Percentiles rank a stretch among this genome's conserved stretches.
These are phyloP conservation scores for Aspidiotus rigidus DNA, from an alignment of 2,888 invertebrate genomes.

Conservation along the genomic window DNA sequence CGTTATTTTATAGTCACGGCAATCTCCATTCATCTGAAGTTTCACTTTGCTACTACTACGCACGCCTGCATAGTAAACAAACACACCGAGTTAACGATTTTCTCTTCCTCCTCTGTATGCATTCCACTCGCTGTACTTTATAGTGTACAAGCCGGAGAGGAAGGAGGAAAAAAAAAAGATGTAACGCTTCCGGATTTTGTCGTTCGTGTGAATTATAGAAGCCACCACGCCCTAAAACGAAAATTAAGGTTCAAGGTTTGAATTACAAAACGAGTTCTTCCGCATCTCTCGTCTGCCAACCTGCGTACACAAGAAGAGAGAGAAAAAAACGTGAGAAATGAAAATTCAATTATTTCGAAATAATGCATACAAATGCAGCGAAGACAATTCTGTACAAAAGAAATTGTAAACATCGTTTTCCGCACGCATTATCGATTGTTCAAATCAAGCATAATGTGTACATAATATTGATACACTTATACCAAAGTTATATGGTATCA, in stretches of 20 bases:
- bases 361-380: not conserved
- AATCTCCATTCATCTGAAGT: slow-evolving; percentile 2
- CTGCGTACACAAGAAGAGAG: not conserved
- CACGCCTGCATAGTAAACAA: slow-evolving; percentile 4
- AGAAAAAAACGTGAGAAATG: not conserved
- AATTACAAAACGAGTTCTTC: slow-evolving; percentile 7
- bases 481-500: too few species aligned
- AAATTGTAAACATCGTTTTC: too few species aligned
- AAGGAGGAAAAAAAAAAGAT: slow-evolving; percentile 8
- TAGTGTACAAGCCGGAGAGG: not conserved
- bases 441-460: too few species aligned
- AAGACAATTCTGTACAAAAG: too few species aligned
- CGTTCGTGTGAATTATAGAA: slow-evolving; percentile 8
- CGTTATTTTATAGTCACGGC: not conserved
- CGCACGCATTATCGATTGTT: too few species aligned
- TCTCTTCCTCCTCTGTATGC: slow-evolving; percentile 2
- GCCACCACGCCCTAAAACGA: slow-evolving; percentile 14
- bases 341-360: not conserved
- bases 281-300: slow-evolving; percentile 4
- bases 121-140: not conserved
- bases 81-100: not conserved
- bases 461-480: too few species aligned
- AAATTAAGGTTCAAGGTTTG: slow-evolving; percentile 16
- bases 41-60: slow-evolving; percentile 1
- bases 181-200: slow-evolving; percentile 12